phyloP scores from a whole-genome alignment of 2,797 vertebrate genomes.

The Pseudochaenichthys georgianus region DNA sequence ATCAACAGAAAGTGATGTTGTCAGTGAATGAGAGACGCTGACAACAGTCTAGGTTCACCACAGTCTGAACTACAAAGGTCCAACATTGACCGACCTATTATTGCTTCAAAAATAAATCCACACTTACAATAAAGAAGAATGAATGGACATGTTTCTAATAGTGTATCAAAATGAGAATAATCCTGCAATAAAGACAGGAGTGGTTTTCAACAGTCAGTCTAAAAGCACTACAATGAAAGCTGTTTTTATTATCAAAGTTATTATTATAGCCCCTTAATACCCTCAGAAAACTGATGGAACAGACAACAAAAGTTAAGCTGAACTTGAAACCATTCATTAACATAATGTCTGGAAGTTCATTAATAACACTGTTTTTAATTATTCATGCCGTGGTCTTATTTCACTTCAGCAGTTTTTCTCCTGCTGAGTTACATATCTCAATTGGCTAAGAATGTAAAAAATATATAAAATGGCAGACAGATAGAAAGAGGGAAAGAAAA shows the following conservation, averaged over 20 bases:
- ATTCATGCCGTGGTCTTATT: constrained; percentile 95
- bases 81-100: not conserved
- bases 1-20: constrained; percentile 50
- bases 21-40: constrained; percentile 19
- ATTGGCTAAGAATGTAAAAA: constrained; percentile 80
- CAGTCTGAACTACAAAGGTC: constrained; percentile 6
- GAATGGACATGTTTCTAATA: not conserved
- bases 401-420: constrained; percentile 89
- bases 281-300: constrained; percentile 85
- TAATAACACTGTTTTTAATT: constrained; percentile 93
- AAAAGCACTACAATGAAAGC: constrained; percentile 21
- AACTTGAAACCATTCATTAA: constrained; percentile 93
- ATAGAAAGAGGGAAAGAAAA: constrained; percentile 76
- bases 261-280: constrained; percentile 86
- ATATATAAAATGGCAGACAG: not conserved
- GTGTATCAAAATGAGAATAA: not conserved
- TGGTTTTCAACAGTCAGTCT: not conserved
- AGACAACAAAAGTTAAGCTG: constrained; percentile 83
- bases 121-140: not conserved
- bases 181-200: not conserved
- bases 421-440: constrained; percentile 88
- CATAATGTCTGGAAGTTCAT: constrained; percentile 92
- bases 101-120: not conserved
- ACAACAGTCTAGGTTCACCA: constrained; percentile 3
- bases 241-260: constrained; percentile 85